Conservation (phyloP, 1,140 invertebrate genomes). For the Trichonephila clavipes region DNA sequence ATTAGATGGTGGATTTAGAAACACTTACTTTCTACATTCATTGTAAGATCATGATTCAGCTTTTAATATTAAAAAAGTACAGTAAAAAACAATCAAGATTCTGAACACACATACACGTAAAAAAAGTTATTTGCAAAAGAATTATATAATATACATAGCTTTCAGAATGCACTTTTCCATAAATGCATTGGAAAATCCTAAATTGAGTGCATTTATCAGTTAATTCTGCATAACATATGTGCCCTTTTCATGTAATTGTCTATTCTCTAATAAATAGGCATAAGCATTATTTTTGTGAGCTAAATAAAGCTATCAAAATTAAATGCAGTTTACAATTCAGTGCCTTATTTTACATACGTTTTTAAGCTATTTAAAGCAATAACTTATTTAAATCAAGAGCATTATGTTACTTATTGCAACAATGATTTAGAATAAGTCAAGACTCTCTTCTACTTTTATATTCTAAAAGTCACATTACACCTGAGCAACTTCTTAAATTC, state of each 20-base stretch:
- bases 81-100: too few species aligned
- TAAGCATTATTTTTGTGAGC: neutral
- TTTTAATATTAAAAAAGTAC: too few species aligned
- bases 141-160: neutral
- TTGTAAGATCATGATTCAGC: too few species aligned
- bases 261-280: neutral
- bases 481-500: conserved; percentile 14
- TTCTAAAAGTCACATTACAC: neutral
- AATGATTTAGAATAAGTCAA: neutral
- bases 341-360: neutral
- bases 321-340: neutral
- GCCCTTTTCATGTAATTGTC: neutral
- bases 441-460: neutral
- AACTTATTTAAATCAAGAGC: neutral
- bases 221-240: neutral
- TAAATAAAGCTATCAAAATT: neutral
- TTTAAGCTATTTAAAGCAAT: neutral
- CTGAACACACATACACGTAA: too few species aligned
- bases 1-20: too few species aligned
- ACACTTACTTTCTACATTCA: too few species aligned
- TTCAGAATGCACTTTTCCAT: neutral
- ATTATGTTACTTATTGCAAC: neutral
- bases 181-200: conserved; percentile 22
- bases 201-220: neutral
- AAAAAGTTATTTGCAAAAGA: neutral